Evolutionary conservation across 30 jellyfish, hydroid and myxozoan species (phyloP).

Genomic region (Cassiopea xamachana): DNA sequence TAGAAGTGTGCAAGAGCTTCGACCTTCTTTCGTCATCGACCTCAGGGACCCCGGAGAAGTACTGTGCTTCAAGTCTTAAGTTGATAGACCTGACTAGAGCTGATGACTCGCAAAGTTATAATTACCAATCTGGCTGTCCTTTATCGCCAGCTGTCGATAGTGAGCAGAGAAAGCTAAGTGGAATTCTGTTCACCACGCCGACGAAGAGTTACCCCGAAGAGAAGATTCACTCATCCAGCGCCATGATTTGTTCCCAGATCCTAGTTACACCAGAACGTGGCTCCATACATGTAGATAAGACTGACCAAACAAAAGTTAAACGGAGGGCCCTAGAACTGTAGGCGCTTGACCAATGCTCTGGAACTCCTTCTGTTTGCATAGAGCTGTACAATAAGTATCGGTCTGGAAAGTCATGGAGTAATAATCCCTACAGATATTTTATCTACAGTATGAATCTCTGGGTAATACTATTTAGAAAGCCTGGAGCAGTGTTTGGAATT

Average conservation of each 20-base stretch:
- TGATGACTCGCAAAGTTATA: conserved; percentile 31
- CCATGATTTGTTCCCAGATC: conserved; percentile 37
- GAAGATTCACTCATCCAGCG: conserved; percentile 1
- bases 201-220: conserved; percentile 45
- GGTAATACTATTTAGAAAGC: no score
- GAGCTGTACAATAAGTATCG: no score
- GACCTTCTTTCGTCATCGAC: neutral
- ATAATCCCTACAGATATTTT: no score
- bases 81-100: conserved; percentile 26
- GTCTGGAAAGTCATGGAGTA: no score
- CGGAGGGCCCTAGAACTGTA: conserved; percentile 46
- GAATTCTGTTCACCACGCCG: conserved; percentile 54
- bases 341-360: neutral
- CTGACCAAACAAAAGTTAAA: conserved; percentile 22
- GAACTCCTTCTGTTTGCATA: neutral
- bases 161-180: neutral
- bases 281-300: neutral
- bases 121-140: conserved; percentile 36
- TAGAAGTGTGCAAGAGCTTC: neutral
- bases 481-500: no score
- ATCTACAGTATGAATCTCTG: no score
- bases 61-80: conserved; percentile 18
- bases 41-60: conserved; percentile 20
- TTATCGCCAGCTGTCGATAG: conserved; percentile 12
- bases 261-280: conserved; percentile 63